phyloP scores from a whole-genome alignment of 2,113 vertebrate genomes.

The Balaenoptera acutorostrata region DNA sequence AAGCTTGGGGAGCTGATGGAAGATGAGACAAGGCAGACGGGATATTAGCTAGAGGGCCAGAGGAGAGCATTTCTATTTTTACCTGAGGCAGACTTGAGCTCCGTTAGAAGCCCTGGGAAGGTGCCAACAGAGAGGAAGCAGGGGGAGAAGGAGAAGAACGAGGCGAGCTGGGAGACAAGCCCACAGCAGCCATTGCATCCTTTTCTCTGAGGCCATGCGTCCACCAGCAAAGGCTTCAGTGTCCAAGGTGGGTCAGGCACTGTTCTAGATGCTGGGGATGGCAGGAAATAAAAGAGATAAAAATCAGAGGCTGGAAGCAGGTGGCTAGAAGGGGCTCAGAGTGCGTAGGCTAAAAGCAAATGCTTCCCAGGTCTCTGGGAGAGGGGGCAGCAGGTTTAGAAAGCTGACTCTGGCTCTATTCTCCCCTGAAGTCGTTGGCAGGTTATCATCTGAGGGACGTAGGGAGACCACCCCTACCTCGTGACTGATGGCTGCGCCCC shows the following conservation, averaged over 20 bases:
- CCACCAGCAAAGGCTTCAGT: not conserved
- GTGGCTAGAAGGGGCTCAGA: not conserved
- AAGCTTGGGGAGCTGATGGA: not conserved
- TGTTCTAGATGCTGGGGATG: not conserved
- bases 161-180: not conserved
- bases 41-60: not conserved
- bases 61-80: not conserved
- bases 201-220: not conserved
- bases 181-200: fast-evolving
- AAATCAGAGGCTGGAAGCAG: not conserved
- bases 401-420: not conserved
- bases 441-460: not conserved
- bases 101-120: not conserved
- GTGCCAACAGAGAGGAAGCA: not conserved
- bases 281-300: not conserved
- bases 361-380: not conserved
- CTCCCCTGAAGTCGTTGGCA: not conserved
- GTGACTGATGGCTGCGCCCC: not conserved
- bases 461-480: not conserved
- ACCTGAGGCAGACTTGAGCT: not conserved
- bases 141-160: not conserved
- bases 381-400: not conserved
- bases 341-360: not conserved
- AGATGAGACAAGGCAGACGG: not conserved
- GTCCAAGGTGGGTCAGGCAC: not conserved